phyloP scores from a whole-genome alignment of 53 echinoderm and acorn worm genomes.

The Glandiceps talaboti region DNA sequence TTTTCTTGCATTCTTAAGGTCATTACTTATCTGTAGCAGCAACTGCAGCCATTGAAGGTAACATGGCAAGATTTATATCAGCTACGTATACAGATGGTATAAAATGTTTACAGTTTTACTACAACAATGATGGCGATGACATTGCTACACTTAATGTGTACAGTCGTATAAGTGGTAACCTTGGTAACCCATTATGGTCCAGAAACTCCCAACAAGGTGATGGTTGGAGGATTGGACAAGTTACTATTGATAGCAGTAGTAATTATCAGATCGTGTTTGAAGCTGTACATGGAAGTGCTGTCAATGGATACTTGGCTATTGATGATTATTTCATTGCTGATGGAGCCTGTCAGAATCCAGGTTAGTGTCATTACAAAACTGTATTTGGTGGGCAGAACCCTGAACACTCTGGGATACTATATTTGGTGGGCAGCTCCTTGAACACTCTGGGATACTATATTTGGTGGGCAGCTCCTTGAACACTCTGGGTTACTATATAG shows the following conservation, averaged over 20 bases:
- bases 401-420: no score
- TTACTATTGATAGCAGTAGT: background rate
- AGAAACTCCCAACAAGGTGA: constrained; percentile 6
- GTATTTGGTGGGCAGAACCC: no score
- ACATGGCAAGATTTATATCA: background rate
- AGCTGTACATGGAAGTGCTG: constrained; percentile 14
- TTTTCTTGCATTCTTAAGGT: no score
- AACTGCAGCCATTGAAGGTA: no score
- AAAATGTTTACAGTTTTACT: constrained; percentile 1
- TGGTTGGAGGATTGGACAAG: constrained; percentile 14
- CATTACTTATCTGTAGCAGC: background rate
- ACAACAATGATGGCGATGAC: constrained; percentile 5
- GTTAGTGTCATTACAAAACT: constrained; percentile 11
- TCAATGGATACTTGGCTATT: constrained; percentile 37
- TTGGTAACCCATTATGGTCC: constrained; percentile 18
- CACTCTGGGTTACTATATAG: no score
- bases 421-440: no score
- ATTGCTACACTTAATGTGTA: constrained; percentile 10
- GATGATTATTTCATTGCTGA: constrained; percentile 61
- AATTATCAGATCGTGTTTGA: constrained; percentile 48
- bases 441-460: no score
- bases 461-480: no score
- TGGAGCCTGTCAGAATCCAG: constrained; percentile 30
- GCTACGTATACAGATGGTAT: background rate
- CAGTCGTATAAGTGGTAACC: constrained; percentile 6